Base-by-base conservation (phyloP, 2,888 invertebrate genomes). In the Amiota communis region DNA sequence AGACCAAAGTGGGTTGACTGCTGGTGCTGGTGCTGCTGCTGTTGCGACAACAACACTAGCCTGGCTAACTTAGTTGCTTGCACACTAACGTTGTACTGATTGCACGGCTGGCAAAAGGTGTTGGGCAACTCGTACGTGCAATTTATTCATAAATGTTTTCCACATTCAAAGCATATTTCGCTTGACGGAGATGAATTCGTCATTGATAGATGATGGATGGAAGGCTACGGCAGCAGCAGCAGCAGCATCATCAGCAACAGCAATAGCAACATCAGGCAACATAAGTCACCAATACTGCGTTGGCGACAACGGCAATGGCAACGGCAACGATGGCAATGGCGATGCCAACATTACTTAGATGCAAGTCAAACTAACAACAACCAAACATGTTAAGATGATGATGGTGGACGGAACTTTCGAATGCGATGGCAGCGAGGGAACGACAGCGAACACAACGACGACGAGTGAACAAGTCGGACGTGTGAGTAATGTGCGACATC, bases 121-220 rank as follows among this genome's bases (percentile, higher is more conserved):
- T 76, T 78, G 77, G 64, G 48, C 71, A 75, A 70, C 77, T 80
- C 84, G 77, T 80, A 82, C 81, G 79, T 84, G 86, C 88, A 86
- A 86, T 87, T 85, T 86, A 87, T 87, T 84, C 86, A 87, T 86
- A 88, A 86, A 84, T 86, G 82, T 83, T 86, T 81, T 81, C 36
- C 85, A 80, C 81, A 82, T 82, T 82, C 81, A 80, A 80, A 79
- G 80, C 80, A 79, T 79, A 80, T 80, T 76, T 75, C 79, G 80
- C 78, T 77, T 82, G 83, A 83, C 82, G 81, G 80, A 84, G 88
- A 87, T 85, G 86, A 86, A 88, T 86, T 85, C 83, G 80, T 86
- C 87, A 87, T 85, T 86, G 88, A 86, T 84, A 81, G 82, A 86
- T 86, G 84, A 81, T 81, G 78, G 80, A 85, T 86, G 85, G 46